Evolutionary conservation across 1,140 invertebrate genomes (phyloP), one percentile per base, ranked within the genome.

Genomic region (Paraescarpia echinospica): DNA sequence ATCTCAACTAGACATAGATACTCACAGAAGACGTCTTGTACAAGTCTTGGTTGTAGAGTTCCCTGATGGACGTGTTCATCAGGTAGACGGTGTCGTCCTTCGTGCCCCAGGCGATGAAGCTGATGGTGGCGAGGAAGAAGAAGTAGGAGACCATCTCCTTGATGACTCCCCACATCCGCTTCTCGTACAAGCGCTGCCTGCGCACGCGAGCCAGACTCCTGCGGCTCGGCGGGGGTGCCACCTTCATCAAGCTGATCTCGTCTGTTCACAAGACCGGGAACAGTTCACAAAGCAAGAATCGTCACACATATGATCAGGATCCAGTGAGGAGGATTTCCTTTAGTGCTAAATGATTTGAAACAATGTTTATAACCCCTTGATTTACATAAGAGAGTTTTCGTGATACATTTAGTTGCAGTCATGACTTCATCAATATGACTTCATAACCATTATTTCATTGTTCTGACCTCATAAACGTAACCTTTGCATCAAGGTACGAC

Each of bases 91-190:
- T 33, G 27, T 41, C 31, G 35, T 92, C 48, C 8, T 33, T 88
- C 22, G 35, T 31, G 22, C 91, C 48, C 91, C 91, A 92, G n/a
- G 48, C 91, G 33, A 92, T 92, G 91, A 59, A 92, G 77, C 91
- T 59, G 18, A 92, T 88, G 27, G 77, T n/a, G n/a, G 6, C 27
- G 27, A 92, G 48, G 48, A 92, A 92, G 34, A 77, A 33, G 59
- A 92, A 4, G 33, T 92, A 92, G 4, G 77, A 51, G 27, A 59
- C 33, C n/a, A 59, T n/a, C 48, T 92, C 91, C 35, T 88, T 2
- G 77, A 92, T 92, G 31, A 92, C 33, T 2, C 34, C 91, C 91
- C 59, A 59, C n/a, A 77, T 59, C 91, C n/a, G n/a, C 48, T 92
- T 92, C 35, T 92, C 91, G 35, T 77, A 31, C 35, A 33, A 5